phyloP scores from a whole-genome alignment of 2,113 vertebrate genomes.

The Seriola dumerili region DNA sequence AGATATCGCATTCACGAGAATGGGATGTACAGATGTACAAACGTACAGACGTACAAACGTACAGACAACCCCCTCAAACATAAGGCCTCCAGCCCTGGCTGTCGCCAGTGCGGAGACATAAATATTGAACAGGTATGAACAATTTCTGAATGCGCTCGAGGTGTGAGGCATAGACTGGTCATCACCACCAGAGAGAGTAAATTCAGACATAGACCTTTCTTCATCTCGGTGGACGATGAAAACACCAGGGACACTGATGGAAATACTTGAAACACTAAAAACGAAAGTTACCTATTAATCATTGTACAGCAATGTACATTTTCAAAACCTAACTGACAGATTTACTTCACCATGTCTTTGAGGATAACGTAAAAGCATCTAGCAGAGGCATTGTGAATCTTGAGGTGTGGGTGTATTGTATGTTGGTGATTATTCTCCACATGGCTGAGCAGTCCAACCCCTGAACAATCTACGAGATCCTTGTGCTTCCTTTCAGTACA shows the following conservation, averaged over 20 bases:
- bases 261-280: not conserved
- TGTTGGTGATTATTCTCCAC: slow-evolving; percentile 18
- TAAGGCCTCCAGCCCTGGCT: no score
- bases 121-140: no score
- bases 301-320: not conserved
- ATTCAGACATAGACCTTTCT: not conserved
- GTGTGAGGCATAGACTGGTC: not conserved
- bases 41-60: no score
- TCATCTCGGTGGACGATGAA: not conserved
- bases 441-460: slow-evolving; percentile 9
- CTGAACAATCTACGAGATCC: not conserved
- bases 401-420: slow-evolving; percentile 19
- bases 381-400: not conserved
- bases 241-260: not conserved
- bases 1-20: no score
- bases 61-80: no score
- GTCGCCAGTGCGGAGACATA: no score
- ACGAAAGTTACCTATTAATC: not conserved
- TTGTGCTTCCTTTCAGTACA: slow-evolving; percentile 22
- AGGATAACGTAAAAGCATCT: not conserved
- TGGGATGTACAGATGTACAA: no score
- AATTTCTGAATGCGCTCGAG: not conserved
- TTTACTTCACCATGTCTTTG: not conserved
- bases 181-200: not conserved
- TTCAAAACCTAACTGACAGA: not conserved